These are phyloP conservation scores for Tetramorium simillimum DNA, from an alignment of 1,140 invertebrate genomes.

Conservation along the genomic window DNA sequence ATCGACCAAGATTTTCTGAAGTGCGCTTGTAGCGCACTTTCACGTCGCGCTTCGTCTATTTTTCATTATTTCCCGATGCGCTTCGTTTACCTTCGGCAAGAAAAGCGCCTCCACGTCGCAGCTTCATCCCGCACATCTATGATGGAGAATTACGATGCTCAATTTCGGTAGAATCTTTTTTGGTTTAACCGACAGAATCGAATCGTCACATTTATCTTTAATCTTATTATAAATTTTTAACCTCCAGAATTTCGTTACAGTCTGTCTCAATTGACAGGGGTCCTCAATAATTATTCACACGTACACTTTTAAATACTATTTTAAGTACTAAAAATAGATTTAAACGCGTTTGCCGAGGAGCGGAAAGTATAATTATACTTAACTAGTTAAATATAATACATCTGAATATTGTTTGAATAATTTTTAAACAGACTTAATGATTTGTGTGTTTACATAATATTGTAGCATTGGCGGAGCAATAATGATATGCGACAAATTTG, in stretches of 20 bases:
- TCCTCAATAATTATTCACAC: not conserved
- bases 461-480: not conserved
- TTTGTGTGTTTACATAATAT: not conserved
- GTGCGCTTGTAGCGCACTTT: conserved; percentile 63
- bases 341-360: not conserved
- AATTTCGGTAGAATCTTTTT: conserved; percentile 14
- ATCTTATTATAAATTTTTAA: not conserved
- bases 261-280: not conserved
- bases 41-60: conserved; percentile 65
- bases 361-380: not conserved
- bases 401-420: not conserved
- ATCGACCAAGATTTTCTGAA: conserved; percentile 71
- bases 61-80: conserved; percentile 62
- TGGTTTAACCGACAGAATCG: not conserved
- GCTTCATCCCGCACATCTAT: conserved; percentile 3
- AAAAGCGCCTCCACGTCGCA: conserved; percentile 27
- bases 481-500: not conserved
- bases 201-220: not conserved
- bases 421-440: not conserved
- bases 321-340: not conserved
- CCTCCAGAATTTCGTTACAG: not conserved
- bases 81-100: conserved; percentile 69
- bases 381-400: not conserved
- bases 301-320: not conserved
- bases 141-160: not conserved